Conservation (phyloP, 2,797 vertebrate genomes). For the Tragopan temminckii region DNA sequence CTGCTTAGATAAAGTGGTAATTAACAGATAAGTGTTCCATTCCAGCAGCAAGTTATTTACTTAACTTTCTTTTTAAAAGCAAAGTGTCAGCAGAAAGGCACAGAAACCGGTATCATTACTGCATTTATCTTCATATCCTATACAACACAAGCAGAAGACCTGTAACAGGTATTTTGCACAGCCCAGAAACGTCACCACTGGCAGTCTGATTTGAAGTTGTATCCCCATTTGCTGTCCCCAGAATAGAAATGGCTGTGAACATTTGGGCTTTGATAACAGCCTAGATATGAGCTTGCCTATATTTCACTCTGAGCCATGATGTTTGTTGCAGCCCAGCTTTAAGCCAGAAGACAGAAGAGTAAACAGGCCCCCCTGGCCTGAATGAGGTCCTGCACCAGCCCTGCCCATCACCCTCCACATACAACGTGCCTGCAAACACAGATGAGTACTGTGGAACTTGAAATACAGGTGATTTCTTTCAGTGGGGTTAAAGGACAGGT, state of each 20-base stretch:
- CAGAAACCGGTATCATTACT: not conserved
- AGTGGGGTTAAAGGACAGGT: not conserved
- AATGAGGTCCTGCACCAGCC: not conserved
- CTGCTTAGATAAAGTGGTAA: not conserved
- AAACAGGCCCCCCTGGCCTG: not conserved
- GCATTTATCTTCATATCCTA: not conserved
- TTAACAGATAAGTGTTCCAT: not conserved
- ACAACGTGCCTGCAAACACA: not conserved
- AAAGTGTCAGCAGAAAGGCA: not conserved
- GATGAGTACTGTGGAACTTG: not conserved
- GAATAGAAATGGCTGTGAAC: not conserved
- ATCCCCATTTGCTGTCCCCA: not conserved
- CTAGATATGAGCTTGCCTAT: not conserved
- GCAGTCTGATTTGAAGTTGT: not conserved
- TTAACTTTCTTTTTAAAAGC: not conserved
- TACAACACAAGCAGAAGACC: not conserved
- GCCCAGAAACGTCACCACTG: not conserved
- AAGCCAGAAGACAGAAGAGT: fast-evolving
- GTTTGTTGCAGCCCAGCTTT: not conserved
- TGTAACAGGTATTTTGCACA: not conserved
- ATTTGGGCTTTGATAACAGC: not conserved
- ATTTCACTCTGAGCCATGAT: not conserved
- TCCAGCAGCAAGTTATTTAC: not conserved
- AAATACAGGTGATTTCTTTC: not conserved
- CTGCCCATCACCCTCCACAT: not conserved